Conservation (phyloP, 2,888 invertebrate species). For the Frankliniella fusca region DNA sequence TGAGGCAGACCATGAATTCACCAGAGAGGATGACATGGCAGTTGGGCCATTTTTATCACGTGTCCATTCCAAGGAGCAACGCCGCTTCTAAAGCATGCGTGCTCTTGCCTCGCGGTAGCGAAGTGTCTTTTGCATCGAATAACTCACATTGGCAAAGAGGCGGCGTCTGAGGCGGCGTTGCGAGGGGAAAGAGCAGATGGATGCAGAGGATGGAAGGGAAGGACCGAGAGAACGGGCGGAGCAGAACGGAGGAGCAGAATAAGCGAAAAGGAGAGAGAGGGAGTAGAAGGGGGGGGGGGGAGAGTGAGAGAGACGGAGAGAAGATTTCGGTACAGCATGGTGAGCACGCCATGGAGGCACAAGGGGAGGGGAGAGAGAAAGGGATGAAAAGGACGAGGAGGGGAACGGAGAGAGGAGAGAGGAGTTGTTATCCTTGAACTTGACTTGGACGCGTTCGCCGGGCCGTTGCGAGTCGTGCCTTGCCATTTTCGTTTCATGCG, state of each 20-base stretch:
- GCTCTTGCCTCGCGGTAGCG: background rate
- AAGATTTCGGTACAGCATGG: background rate
- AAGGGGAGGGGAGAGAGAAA: background rate
- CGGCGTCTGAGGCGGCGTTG: background rate
- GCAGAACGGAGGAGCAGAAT: background rate
- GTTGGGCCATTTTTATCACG: no score
- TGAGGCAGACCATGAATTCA: background rate
- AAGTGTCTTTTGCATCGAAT: background rate
- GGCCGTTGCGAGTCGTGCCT: slow-evolving; percentile 4
- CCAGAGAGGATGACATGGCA: no score
- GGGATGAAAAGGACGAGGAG: background rate
- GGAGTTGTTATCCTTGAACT: slow-evolving; percentile 22
- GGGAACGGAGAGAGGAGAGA: background rate
- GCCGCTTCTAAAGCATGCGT: background rate
- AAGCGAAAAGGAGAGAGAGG: background rate
- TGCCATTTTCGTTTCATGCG: slow-evolving; percentile 10
- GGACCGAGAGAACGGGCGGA: no score
- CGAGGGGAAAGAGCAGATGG: no score
- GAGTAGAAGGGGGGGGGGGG: background rate
- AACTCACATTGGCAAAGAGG: background rate
- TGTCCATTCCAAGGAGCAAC: background rate
- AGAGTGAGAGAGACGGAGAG: background rate
- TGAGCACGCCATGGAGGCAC: background rate
- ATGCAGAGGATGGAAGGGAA: no score
- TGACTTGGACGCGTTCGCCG: slow-evolving; percentile 17